A percentile compares a stretch with the other conserved stretches of the same genome.
phyloP scores from a whole-genome alignment of 2,888 invertebrate genomes.

The Scaptomyza polygonia region DNA sequence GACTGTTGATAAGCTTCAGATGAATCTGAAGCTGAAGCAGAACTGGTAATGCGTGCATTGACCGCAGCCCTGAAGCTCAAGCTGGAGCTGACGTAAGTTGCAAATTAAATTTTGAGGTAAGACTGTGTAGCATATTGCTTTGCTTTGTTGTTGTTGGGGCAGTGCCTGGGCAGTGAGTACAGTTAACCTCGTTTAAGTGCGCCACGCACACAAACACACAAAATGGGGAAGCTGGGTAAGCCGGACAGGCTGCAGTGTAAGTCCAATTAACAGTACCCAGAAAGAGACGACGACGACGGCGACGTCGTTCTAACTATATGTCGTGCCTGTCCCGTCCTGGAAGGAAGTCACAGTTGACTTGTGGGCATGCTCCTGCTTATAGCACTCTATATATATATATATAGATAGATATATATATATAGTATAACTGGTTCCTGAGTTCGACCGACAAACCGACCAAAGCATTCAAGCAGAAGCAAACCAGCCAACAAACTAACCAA shows the following conservation, averaged over 20 bases:
- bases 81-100: constrained; percentile 66
- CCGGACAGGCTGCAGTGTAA: constrained; percentile 46
- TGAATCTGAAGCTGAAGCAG: constrained; percentile 26
- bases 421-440: constrained; percentile 75
- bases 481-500: constrained; percentile 13
- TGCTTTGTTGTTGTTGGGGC: constrained; percentile 1
- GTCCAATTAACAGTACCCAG: constrained; percentile 74
- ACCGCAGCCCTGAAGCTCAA: constrained; percentile 68
- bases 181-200: constrained; percentile 79
- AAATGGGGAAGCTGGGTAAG: constrained; percentile 19
- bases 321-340: constrained; percentile 60
- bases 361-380: constrained; percentile 77
- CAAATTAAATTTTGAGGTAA: constrained; percentile 72
- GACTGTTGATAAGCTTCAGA: constrained; percentile 60
- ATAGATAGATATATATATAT: constrained; percentile 3
- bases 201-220: constrained; percentile 62
- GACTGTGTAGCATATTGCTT: constrained; percentile 38
- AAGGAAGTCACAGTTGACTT: constrained; percentile 73
- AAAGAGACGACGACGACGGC: constrained; percentile 10
- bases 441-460: constrained; percentile 47
- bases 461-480: constrained; percentile 26
- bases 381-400: constrained; percentile 28
- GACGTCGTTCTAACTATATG: constrained; percentile 43
- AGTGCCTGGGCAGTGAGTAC: constrained; percentile 63
- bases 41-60: constrained; percentile 79